phyloP scores from a whole-genome alignment of 2,888 invertebrate genomes.

The Drosophila testacea region DNA sequence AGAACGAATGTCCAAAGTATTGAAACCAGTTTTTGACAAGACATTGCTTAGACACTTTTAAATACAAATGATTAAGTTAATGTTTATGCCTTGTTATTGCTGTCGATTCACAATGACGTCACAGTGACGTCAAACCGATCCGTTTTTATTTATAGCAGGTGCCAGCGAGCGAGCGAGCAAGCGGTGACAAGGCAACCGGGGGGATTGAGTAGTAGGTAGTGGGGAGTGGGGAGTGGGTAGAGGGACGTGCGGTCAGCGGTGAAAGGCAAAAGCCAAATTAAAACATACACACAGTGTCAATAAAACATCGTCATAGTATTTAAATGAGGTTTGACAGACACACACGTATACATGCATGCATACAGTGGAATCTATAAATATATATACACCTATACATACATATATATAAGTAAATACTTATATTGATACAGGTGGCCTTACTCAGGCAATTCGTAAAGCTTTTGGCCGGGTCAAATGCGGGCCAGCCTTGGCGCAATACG shows the following conservation, averaged over 20 bases:
- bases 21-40: slow-evolving; percentile 61
- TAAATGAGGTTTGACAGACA: slow-evolving; percentile 80
- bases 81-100: slow-evolving; percentile 72
- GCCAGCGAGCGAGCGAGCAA: slow-evolving; percentile 34
- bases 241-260: slow-evolving; percentile 32
- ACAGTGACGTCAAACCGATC: slow-evolving; percentile 79
- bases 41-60: slow-evolving; percentile 67
- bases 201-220: too few species aligned
- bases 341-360: slow-evolving; percentile 15
- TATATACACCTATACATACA: background rate
- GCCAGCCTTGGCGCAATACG: slow-evolving; percentile 69
- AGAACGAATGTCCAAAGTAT: slow-evolving; percentile 16
- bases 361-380: slow-evolving; percentile 16
- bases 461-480: slow-evolving; percentile 64
- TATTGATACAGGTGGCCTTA: slow-evolving; percentile 71
- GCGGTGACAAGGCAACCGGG: background rate
- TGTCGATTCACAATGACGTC: slow-evolving; percentile 77
- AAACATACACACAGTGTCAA: slow-evolving; percentile 79
- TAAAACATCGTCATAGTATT: slow-evolving; percentile 81
- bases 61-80: slow-evolving; percentile 77
- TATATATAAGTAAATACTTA: slow-evolving; percentile 27
- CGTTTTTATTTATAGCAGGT: slow-evolving; percentile 68
- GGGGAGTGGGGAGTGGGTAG: background rate
- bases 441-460: slow-evolving; percentile 49
- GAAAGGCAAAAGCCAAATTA: slow-evolving; percentile 80